Percentiles rank a stretch among this genome's conserved stretches.
Evolutionary conservation across 2,888 invertebrate genomes (phyloP).

Genomic region (Oeneis ivallda): DNA sequence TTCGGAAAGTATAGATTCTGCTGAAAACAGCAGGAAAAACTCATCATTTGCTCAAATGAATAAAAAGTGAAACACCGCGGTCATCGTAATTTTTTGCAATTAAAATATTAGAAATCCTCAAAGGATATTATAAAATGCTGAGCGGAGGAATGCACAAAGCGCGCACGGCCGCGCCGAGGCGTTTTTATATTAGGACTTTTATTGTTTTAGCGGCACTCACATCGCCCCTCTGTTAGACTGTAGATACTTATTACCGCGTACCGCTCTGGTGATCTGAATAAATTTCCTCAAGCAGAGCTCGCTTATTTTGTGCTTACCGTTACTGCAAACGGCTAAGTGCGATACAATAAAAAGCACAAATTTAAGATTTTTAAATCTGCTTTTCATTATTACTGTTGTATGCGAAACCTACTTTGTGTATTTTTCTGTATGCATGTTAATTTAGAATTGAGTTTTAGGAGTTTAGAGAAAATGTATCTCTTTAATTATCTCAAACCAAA

Average conservation of each 20-base stretch:
- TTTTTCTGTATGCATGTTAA: no score
- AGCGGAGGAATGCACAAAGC: conserved; percentile 19
- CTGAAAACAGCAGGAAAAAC: no score
- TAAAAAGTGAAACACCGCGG: background rate
- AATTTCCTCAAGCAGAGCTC: conserved; percentile 26
- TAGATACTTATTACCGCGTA: conserved; percentile 65
- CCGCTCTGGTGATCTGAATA: conserved; percentile 62
- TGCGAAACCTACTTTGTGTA: background rate
- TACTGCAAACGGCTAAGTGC: background rate
- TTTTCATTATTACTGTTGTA: background rate
- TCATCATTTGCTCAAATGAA: no score
- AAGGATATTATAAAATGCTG: conserved; percentile 20
- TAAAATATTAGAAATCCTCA: conserved; percentile 30
- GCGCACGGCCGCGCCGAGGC: conserved; percentile 17
- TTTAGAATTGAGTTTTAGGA: no score
- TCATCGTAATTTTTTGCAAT: background rate
- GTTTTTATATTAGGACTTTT: conserved; percentile 58
- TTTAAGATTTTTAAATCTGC: background rate
- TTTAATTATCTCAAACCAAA: no score
- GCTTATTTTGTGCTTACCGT: background rate
- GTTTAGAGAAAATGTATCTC: no score
- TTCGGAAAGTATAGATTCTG: no score
- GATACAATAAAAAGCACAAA: background rate
- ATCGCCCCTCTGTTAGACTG: conserved; percentile 65
- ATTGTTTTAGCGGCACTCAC: conserved; percentile 69